Base-by-base conservation (phyloP, 2,888 invertebrate species). In the Podotricha telesiphe region DNA sequence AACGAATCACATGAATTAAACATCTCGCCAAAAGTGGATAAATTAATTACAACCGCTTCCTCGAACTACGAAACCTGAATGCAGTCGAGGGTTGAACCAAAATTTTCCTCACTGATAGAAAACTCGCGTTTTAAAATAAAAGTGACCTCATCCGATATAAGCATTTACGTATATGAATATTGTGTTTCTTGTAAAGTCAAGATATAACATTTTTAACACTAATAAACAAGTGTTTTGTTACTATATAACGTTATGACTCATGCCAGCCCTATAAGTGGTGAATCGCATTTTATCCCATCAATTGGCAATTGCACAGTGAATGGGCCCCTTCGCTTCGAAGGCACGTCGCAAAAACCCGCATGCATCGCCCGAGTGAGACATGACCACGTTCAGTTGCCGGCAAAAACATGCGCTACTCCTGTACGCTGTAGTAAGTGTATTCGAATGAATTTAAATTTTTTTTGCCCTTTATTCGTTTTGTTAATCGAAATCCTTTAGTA, bases 281-380 rank as follows among this genome's bases (percentile, higher is more conserved):
- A 82, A 81, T 82, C 78, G 78, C 78, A 77, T 81, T 82, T 80
- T 80, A 80, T 77, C 72, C 79, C 82, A 84, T 88, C 87, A 88
- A 88, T 87, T 85, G 87, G 84, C 83, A 82, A 85, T 83, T 79
- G 82, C 81, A 77, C 80, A 78, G 86, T 89, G 89, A 90, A 91
- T 89, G 89, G 86, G 82, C 81, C 82, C 82, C 84, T 82, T 81
- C 82, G 84, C 78, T 79, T 77, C 80, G 77, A 80, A 78, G 84
- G 82, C 74, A 81, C 78, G 81, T 76, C 77, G 78, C 74, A 76
- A 77, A 77, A 77, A 77, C 70, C 66, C 68, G 53, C 64, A 48
- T 51, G 42, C 48, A 56, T 59, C 64, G 22, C 10, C 10, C 37
- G 50, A 64, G 37, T 37, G 63, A 58, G 58, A 67, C 50, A 50